Conservation (phyloP, 2,797 vertebrate genomes). For the Catharus ustulatus region DNA sequence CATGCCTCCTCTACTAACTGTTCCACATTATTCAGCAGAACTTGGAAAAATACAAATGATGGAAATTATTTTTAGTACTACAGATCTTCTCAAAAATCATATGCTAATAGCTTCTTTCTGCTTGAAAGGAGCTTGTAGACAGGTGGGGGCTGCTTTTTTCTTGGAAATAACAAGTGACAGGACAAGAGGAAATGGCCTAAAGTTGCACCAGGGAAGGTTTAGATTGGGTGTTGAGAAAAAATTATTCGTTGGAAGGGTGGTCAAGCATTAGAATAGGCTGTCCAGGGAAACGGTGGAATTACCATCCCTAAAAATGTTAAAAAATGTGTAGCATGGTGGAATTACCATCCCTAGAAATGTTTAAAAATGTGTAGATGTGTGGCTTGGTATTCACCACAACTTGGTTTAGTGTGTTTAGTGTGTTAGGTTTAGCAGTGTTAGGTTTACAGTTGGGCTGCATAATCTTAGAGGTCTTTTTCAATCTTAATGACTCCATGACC, state of each 20-base stretch:
- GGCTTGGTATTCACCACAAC: neutral
- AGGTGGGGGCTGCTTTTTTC: neutral
- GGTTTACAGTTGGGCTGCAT: neutral
- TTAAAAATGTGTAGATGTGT: neutral
- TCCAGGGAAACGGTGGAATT: neutral
- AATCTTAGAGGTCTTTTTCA: neutral
- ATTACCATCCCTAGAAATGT: neutral
- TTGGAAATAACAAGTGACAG: neutral
- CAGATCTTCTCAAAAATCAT: neutral
- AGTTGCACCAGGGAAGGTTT: neutral
- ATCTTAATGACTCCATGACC: neutral
- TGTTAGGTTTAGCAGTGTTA: neutral
- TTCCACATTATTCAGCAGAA: neutral
- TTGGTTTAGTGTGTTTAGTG: neutral
- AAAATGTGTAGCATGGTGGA: neutral
- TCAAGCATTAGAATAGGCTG: neutral
- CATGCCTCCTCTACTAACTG: neutral
- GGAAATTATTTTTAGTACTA: neutral
- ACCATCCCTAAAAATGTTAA: neutral
- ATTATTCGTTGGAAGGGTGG: neutral
- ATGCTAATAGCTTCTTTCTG: neutral
- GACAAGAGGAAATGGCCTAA: neutral
- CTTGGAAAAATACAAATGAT: neutral
- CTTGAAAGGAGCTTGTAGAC: neutral
- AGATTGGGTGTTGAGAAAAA: neutral